phyloP scores from a whole-genome alignment of 2,113 vertebrate species.

The Centrocercus urophasianus region DNA sequence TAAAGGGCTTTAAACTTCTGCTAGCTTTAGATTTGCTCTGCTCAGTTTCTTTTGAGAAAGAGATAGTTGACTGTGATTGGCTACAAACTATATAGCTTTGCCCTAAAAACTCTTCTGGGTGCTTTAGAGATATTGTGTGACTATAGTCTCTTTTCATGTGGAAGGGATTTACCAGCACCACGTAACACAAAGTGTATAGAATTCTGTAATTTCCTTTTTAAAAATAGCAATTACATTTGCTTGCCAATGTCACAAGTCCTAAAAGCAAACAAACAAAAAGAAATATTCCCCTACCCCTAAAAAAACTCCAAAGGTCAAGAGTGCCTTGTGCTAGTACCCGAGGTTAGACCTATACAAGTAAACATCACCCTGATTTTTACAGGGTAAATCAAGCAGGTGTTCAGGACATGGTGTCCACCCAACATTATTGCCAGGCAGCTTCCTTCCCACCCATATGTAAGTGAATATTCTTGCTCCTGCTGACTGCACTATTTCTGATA shows the following conservation, averaged over 20 bases:
- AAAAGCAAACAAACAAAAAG: background rate
- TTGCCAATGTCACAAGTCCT: background rate
- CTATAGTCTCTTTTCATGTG: slow-evolving; percentile 82
- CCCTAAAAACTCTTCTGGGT: slow-evolving; percentile 75
- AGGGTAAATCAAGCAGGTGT: background rate
- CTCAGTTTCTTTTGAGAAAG: slow-evolving; percentile 80
- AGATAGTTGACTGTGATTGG: slow-evolving; percentile 77
- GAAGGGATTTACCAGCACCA: slow-evolving; percentile 77
- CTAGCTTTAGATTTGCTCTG: background rate
- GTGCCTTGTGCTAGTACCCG: background rate
- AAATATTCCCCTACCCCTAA: background rate
- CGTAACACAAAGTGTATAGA: slow-evolving; percentile 57
- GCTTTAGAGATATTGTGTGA: slow-evolving; percentile 82
- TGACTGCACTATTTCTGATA: too few relatives aligned
- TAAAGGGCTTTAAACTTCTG: background rate
- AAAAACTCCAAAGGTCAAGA: background rate
- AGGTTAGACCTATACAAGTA: background rate
- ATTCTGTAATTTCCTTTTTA: background rate
- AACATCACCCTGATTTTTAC: background rate
- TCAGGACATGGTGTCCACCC: background rate
- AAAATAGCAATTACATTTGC: rapidly evolving
- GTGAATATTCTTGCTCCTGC: background rate
- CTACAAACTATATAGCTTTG: slow-evolving; percentile 68
- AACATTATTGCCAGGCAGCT: background rate
- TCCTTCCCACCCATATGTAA: background rate